phyloP scores from a whole-genome alignment of 2,888 invertebrate species.

The Acrobasis suavella region DNA sequence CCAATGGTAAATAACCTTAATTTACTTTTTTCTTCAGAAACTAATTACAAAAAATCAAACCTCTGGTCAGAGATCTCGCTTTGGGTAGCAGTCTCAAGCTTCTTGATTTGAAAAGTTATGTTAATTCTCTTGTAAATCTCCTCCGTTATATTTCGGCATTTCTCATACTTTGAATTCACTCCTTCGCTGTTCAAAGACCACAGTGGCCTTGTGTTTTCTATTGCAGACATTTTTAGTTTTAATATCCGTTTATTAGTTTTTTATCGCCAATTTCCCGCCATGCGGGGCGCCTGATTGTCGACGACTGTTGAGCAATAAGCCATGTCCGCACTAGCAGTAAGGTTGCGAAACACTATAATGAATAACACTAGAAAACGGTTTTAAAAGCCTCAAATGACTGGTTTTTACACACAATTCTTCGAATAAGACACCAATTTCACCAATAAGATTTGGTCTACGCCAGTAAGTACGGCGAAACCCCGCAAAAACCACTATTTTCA shows the following conservation, averaged over 20 bases:
- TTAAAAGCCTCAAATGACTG: background rate
- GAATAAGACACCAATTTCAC: constrained; percentile 9
- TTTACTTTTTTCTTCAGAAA: background rate
- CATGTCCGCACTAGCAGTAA: constrained; percentile 47
- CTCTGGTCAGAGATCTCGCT: constrained; percentile 69
- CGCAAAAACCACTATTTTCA: constrained; percentile 50
- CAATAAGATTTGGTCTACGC: constrained; percentile 31
- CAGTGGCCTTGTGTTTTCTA: constrained; percentile 52
- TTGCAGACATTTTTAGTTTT: constrained; percentile 59
- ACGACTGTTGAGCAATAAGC: constrained; percentile 49
- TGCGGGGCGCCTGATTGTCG: constrained; percentile 42
- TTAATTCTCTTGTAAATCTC: constrained; percentile 77
- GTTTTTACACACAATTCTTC: background rate
- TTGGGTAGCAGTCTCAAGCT: constrained; percentile 57
- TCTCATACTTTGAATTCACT: constrained; percentile 66
- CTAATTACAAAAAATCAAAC: constrained; percentile 40
- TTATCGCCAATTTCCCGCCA: constrained; percentile 41
- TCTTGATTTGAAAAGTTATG: constrained; percentile 76
- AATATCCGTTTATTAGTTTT: constrained; percentile 53
- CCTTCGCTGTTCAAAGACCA: constrained; percentile 57
- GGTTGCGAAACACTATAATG: constrained; percentile 42
- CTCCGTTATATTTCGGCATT: constrained; percentile 74
- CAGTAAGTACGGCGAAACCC: constrained; percentile 39
- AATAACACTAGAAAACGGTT: background rate
- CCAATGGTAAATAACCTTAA: background rate